phyloP scores from a whole-genome alignment of 2,113 vertebrate species.

The Meriones unguiculatus region DNA sequence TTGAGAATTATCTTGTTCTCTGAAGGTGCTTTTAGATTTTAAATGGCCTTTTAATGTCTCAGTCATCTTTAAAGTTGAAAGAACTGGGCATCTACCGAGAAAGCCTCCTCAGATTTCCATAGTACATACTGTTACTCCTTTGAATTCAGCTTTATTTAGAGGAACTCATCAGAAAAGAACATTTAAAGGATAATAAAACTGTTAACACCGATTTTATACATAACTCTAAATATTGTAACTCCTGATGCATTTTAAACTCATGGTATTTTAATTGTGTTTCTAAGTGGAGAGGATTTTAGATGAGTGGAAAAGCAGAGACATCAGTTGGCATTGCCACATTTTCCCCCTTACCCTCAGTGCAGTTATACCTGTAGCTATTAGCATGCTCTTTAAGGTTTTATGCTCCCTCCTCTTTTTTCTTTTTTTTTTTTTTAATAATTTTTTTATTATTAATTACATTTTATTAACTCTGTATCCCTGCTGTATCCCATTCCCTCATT shows the following conservation, averaged over 20 bases:
- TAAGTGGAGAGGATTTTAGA: conserved; percentile 25
- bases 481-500: no score
- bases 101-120: conserved; percentile 37
- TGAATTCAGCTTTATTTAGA: conserved; percentile 44
- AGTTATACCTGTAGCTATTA: not conserved
- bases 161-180: conserved; percentile 26
- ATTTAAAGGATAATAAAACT: conserved; percentile 53
- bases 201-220: conserved; percentile 50
- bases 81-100: conserved; percentile 20
- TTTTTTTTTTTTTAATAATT: no score
- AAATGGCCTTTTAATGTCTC: conserved; percentile 33
- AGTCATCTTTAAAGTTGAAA: conserved; percentile 34
- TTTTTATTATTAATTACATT: no score
- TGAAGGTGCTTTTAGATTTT: conserved; percentile 39
- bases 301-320: not conserved
- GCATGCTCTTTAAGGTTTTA: conserved; percentile 13
- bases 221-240: conserved; percentile 48
- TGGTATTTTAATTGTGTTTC: conserved; percentile 32
- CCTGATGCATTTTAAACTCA: conserved; percentile 8
- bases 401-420: not conserved
- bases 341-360: not conserved
- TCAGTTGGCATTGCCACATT: conserved; percentile 17
- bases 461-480: no score
- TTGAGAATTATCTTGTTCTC: not conserved
- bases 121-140: not conserved